These are phyloP conservation scores for Apamea monoglypha DNA, from an alignment of 2,888 invertebrate species.

Conservation along the genomic window DNA sequence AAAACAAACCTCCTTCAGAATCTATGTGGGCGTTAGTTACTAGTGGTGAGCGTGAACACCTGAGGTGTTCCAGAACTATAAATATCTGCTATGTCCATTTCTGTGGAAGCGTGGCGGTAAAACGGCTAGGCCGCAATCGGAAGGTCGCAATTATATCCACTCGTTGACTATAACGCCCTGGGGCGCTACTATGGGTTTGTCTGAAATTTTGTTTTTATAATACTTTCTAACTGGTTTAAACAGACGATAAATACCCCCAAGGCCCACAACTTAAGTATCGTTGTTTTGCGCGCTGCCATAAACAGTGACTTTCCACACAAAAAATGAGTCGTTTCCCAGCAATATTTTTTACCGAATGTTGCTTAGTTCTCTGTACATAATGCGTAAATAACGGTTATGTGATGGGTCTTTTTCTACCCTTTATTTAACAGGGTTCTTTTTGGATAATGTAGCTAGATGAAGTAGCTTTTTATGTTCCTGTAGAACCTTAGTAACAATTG, in stretches of 20 bases:
- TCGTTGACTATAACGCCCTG: conserved; percentile 69
- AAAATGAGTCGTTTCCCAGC: neutral
- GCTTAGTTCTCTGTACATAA: neutral
- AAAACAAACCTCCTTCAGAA: conserved; percentile 28
- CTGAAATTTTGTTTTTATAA: neutral
- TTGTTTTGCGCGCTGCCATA: neutral
- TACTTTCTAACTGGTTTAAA: neutral
- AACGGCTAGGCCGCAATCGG: conserved; percentile 74
- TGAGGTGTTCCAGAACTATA: conserved; percentile 58
- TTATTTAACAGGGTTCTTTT: neutral
- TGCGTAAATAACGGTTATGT: neutral
- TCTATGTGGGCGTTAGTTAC: conserved; percentile 48
- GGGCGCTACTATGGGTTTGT: conserved; percentile 51
- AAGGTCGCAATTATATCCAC: conserved; percentile 78
- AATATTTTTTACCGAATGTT: neutral
- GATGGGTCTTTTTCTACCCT: neutral
- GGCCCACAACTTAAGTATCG: neutral
- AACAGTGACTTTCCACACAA: neutral
- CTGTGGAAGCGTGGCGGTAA: conserved; percentile 67
- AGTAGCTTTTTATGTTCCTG: neutral
- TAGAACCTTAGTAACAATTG: neutral
- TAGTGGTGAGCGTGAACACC: conserved; percentile 39
- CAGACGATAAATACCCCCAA: neutral
- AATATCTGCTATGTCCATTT: conserved; percentile 70
- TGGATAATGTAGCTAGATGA: neutral